Evolutionary conservation across 2,113 vertebrate genomes (phyloP).

Genomic region (Tauraco erythrolophus): DNA sequence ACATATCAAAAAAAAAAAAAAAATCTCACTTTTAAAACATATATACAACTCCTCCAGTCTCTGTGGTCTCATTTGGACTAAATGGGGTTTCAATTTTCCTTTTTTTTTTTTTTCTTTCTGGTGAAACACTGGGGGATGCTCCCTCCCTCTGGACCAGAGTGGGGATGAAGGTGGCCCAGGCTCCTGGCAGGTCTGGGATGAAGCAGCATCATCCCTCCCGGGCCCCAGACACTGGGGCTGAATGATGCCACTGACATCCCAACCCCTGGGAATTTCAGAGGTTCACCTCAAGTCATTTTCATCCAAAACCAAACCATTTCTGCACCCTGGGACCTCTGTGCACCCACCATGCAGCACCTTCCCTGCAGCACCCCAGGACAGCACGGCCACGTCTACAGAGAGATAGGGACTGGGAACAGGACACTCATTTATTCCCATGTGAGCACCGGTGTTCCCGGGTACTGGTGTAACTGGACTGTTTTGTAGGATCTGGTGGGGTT

Average conservation of each 20-base stretch:
- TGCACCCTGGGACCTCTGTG: neutral
- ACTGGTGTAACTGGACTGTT: neutral
- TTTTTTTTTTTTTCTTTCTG: neutral
- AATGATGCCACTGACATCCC: neutral
- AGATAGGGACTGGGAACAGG: neutral
- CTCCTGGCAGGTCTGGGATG: neutral
- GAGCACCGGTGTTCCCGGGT: neutral
- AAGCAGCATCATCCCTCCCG: neutral
- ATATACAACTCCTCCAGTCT: slow-evolving; percentile 26
- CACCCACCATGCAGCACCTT: neutral
- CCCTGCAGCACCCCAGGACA: neutral
- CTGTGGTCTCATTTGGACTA: neutral
- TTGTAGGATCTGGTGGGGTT: neutral
- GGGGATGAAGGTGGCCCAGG: neutral
- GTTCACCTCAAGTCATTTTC: neutral
- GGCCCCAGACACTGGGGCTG: neutral
- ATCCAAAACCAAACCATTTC: neutral
- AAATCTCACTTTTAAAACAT: neutral
- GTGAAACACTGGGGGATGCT: neutral
- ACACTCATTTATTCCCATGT: neutral
- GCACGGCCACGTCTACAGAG: accelerated
- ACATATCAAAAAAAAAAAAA: neutral
- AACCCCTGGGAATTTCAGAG: neutral
- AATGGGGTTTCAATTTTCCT: neutral
- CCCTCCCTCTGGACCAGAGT: neutral